Evolutionary conservation across 1,140 invertebrate species (phyloP).

Genomic region (Heliconius nattereri): DNA sequence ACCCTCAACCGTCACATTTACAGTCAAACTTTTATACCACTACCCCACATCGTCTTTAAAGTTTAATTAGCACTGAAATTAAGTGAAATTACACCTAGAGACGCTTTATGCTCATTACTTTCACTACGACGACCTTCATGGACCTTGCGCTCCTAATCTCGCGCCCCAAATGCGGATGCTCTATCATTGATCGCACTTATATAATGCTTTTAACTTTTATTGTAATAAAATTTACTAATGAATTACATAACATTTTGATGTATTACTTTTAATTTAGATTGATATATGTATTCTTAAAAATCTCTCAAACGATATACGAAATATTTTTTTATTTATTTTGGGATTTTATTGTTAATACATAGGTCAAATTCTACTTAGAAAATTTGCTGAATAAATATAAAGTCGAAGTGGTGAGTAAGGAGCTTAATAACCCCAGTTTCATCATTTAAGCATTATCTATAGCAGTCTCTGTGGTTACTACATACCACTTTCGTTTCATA

Average conservation of each 20-base stretch:
- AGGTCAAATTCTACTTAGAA: no score
- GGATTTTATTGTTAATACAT: no score
- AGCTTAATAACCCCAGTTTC: no score
- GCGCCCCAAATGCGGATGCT: constrained; percentile 29
- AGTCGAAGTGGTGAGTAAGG: no score
- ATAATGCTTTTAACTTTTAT: constrained; percentile 32
- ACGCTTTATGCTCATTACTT: constrained; percentile 39
- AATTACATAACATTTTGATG: constrained; percentile 29
- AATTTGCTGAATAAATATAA: no score
- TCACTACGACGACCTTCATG: constrained; percentile 43
- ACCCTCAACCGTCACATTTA: no score
- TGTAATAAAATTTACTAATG: constrained; percentile 32
- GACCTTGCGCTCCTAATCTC: constrained; percentile 40
- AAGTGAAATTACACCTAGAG: neutral
- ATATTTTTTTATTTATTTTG: no score
- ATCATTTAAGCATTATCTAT: no score
- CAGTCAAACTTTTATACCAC: no score
- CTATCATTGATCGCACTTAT: constrained; percentile 38
- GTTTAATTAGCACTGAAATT: neutral
- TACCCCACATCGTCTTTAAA: no score
- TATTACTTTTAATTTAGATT: neutral
- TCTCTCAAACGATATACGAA: no score
- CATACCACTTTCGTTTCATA: neutral
- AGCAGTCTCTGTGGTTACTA: neutral
- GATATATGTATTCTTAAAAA: neutral